These are phyloP conservation scores for Eupleurogrammus muticus DNA, from an alignment of 2,797 vertebrate genomes.

Conservation along the genomic window DNA sequence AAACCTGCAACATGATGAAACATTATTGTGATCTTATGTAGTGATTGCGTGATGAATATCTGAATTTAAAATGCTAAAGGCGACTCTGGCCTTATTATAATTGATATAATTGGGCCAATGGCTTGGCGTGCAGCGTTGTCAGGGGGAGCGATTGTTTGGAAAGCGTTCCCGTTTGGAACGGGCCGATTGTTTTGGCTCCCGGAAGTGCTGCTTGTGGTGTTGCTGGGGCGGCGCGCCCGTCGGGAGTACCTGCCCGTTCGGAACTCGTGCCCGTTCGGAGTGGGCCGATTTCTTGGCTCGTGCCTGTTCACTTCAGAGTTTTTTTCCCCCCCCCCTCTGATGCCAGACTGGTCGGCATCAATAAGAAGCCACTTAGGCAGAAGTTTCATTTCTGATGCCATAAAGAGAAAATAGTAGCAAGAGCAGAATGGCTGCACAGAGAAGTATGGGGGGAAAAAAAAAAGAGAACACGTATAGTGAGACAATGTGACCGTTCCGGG, in stretches of 20 bases:
- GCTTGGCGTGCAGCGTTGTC: too few species aligned
- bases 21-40: background rate
- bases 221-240: too few species aligned
- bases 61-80: background rate
- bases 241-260: too few species aligned
- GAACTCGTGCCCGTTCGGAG: too few species aligned
- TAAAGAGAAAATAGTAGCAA: background rate
- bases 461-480: constrained; percentile 62
- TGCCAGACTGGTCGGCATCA: background rate
- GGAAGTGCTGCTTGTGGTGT: too few species aligned
- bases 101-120: too few species aligned
- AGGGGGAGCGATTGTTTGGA: too few species aligned
- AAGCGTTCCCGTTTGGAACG: too few species aligned
- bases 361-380: background rate
- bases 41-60: rapidly evolving
- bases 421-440: constrained; percentile 22
- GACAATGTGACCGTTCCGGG: constrained; percentile 77
- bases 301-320: too few species aligned
- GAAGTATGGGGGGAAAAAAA: constrained; percentile 59
- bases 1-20: background rate
- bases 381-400: constrained; percentile 4
- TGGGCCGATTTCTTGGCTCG: too few species aligned
- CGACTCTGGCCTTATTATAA: too few species aligned
- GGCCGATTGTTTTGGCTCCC: too few species aligned
- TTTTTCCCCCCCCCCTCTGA: background rate